Evolutionary conservation across 2,797 vertebrate genomes (phyloP), one percentile per base, ranked within the genome.

Genomic region (Macropus fuliginosus): DNA sequence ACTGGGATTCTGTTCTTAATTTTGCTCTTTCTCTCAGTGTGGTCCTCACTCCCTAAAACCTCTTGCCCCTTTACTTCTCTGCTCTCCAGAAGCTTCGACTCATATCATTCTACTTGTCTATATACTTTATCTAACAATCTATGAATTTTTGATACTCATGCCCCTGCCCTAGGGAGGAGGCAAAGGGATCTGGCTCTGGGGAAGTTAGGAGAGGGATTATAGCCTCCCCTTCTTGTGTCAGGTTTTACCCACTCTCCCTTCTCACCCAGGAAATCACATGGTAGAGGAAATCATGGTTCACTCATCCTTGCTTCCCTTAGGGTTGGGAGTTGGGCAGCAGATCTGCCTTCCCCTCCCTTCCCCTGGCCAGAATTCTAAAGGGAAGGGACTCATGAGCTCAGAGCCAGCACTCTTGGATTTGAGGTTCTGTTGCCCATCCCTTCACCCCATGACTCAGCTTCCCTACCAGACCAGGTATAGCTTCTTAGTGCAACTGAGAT

Each of bases 281-380:
- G 13, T 56, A 91, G 59, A 95, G 90, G 96, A 56, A 94, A 18
- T 56, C 95, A 97, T 40, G 52, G 95, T 55, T 97, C 94, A 74
- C 90, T 95, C 54, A 16, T n/a, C 54, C 40, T 81, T 92, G 55
- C 94, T 95, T 96, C 91, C 1, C 1, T 18, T 24, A 18, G 92
- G 31, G 74, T 87, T 87, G 74, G 40, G 74, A 87, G 74, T 87
- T 0, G 21, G 74, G 74, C 21, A 46, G 74, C 74, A 87, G 74
- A 27, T 87, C 40, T 87, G 74, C 40, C n/a, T 81, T 81, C n/a
- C 66, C 46, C 66, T 46, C 66, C 66, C 66, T 81, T 81, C 28
- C 8, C 66, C 21, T 18, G 8, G 16, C 40, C 74, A 87, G 40
- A 87, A 87, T 50, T 10, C n/a, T 87, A 87, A 50, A 87, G 40